Evolutionary conservation across 2,888 invertebrate species (phyloP).

Genomic region (Archips crataeganus): DNA sequence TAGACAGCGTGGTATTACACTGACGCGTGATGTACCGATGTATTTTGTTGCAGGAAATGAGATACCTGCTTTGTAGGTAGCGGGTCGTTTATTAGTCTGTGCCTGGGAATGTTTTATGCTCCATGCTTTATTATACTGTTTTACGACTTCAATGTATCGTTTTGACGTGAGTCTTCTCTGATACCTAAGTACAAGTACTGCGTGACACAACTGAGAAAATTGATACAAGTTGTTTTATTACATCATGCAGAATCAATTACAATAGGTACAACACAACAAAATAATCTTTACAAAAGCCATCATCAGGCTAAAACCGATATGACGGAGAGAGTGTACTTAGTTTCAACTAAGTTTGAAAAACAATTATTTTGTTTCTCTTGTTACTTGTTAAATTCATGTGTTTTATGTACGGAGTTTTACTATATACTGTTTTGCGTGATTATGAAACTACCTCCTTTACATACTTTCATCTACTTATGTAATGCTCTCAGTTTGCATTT

Average conservation of each 20-base stretch:
- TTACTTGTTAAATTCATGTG: too few relatives aligned
- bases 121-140: slow-evolving; percentile 6
- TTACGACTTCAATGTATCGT: slow-evolving; percentile 1
- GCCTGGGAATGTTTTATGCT: slow-evolving; percentile 6
- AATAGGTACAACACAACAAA: neutral
- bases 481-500: neutral
- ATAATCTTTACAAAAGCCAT: neutral
- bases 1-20: slow-evolving; percentile 11
- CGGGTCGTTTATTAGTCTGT: slow-evolving; percentile 16
- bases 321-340: too few relatives aligned
- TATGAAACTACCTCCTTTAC: too few relatives aligned
- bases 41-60: slow-evolving; percentile 32
- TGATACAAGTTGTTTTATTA: neutral
- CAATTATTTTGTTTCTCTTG: too few relatives aligned
- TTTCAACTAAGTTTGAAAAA: too few relatives aligned
- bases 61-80: slow-evolving; percentile 21
- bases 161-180: neutral
- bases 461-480: too few relatives aligned
- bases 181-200: neutral
- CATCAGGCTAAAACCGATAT: too few relatives aligned
- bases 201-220: neutral
- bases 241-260: neutral
- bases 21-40: slow-evolving; percentile 20
- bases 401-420: too few relatives aligned
- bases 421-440: too few relatives aligned